Conservation (phyloP, 2,797 vertebrate genomes). For the Orestias chungarensis region DNA sequence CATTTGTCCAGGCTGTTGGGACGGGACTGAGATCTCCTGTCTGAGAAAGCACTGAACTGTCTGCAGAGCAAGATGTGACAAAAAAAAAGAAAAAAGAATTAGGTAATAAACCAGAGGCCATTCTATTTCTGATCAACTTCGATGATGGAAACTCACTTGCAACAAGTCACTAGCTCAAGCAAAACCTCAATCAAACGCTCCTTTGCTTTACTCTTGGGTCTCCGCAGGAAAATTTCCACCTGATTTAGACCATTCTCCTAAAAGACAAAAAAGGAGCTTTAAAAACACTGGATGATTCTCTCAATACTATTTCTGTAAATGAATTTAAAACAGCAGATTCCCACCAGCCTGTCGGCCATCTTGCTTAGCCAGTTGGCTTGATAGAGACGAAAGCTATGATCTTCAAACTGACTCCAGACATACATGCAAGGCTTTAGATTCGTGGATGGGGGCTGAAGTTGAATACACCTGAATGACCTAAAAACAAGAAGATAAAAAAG, state of each 20-base stretch:
- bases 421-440: conserved; percentile 85
- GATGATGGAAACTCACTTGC: conserved; percentile 81
- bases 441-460: conserved; percentile 67
- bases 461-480: conserved; percentile 88
- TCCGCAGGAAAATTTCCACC: conserved; percentile 83
- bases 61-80: conserved; percentile 66
- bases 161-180: conserved; percentile 88
- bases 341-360: conserved; percentile 83
- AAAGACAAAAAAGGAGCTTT: neutral
- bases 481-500: conserved; percentile 3
- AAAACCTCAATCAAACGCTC: conserved; percentile 82
- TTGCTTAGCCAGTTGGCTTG: conserved; percentile 89
- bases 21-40: conserved; percentile 80
- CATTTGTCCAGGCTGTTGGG: conserved; percentile 88
- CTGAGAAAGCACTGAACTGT: conserved; percentile 82
- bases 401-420: conserved; percentile 90
- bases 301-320: neutral
- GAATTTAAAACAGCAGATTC: neutral
- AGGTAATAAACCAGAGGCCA: neutral
- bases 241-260: conserved; percentile 89
- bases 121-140: neutral
- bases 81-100: neutral
- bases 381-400: conserved; percentile 89
- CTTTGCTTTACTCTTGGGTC: conserved; percentile 80
- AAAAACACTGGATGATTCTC: neutral